phyloP scores from a whole-genome alignment of 2,113 vertebrate species.

The Morone saxatilis region DNA sequence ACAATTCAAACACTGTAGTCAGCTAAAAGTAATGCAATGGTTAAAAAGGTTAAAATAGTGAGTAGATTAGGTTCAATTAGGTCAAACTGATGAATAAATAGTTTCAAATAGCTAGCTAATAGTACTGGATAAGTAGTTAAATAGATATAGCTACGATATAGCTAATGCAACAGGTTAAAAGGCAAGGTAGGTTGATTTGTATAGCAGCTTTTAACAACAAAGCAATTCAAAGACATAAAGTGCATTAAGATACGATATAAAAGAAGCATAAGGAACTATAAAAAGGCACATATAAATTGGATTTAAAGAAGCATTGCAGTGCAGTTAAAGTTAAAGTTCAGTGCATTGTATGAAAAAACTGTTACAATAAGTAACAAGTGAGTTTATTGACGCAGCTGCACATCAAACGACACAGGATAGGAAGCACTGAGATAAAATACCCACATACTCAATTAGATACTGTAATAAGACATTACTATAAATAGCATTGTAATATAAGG shows the following conservation, averaged over 20 bases:
- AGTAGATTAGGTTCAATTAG: no score
- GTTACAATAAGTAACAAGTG: not conserved
- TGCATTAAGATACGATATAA: not conserved
- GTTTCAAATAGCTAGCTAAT: no score
- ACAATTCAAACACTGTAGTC: not conserved
- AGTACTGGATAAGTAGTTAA: not conserved
- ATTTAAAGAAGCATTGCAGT: not conserved
- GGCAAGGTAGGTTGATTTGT: no score
- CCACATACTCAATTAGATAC: not conserved
- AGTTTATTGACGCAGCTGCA: not conserved
- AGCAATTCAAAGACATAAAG: not conserved
- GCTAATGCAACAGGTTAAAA: no score
- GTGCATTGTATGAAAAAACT: no score
- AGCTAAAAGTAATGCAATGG: not conserved
- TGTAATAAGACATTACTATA: not conserved
- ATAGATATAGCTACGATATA: not conserved
- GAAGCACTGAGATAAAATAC: not conserved
- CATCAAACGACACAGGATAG: no score
- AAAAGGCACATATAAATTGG: not conserved
- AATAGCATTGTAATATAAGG: not conserved
- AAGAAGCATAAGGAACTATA: not conserved
- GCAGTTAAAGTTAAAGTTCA: not conserved
- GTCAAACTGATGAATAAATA: not conserved
- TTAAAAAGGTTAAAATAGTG: no score
- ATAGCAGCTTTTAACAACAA: not conserved